Percentiles rank a stretch among this genome's conserved stretches.
phyloP scores from a whole-genome alignment of 2,888 invertebrate species.

The Orthonychiurus folsomi region DNA sequence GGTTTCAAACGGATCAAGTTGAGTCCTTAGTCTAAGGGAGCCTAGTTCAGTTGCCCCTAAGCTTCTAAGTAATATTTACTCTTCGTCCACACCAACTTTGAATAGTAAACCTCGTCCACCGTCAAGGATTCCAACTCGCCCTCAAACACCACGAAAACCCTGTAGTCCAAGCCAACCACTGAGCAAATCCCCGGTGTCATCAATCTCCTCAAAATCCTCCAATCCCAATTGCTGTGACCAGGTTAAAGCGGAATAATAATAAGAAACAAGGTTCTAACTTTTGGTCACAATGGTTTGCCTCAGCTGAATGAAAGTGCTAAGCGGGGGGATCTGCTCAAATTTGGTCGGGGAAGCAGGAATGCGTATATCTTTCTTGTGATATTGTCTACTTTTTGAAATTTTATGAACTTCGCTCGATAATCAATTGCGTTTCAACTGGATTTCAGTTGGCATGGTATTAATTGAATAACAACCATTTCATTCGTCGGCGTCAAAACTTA shows the following conservation, averaged over 20 bases:
- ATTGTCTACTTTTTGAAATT: not conserved
- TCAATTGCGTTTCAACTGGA: not conserved
- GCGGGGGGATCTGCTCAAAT: no score
- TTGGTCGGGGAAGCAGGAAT: not conserved
- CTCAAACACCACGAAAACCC: conserved; percentile 21
- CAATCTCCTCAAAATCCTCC: conserved; percentile 35
- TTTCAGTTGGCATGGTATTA: no score
- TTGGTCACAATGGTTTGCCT: conserved; percentile 10
- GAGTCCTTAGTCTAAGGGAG: no score
- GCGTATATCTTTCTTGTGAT: not conserved
- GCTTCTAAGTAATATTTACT: conserved; percentile 1
- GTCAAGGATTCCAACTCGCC: conserved; percentile 14
- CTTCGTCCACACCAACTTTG: not conserved
- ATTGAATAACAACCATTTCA: no score
- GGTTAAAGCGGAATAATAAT: conserved; percentile 23
- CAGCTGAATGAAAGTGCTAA: not conserved
- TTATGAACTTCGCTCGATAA: not conserved
- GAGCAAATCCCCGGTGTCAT: conserved; percentile 24
- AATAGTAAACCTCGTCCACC: not conserved
- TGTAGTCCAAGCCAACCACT: conserved; percentile 12
- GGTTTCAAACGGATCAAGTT: not conserved
- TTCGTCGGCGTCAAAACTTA: no score
- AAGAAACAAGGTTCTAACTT: conserved; percentile 11
- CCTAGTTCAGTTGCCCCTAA: no score
- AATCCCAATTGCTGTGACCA: conserved; percentile 35